phyloP scores from a whole-genome alignment of 2,797 vertebrate genomes.

The Pseudochromis fuscus region DNA sequence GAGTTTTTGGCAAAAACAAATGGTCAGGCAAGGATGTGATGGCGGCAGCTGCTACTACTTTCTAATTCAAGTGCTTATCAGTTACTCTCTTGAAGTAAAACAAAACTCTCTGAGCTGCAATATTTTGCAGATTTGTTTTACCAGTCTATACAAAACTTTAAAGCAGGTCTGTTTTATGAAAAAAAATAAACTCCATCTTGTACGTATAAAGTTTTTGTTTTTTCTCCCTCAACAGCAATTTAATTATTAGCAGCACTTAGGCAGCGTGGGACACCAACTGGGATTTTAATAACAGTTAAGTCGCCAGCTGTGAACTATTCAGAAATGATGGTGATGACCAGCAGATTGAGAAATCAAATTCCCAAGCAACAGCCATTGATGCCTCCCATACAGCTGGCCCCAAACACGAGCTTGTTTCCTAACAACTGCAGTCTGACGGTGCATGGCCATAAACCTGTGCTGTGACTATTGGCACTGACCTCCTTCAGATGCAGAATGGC shows the following conservation, averaged over 20 bases:
- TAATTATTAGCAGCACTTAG: constrained; percentile 70
- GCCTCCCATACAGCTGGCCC: constrained; percentile 67
- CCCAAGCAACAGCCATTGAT: constrained; percentile 56
- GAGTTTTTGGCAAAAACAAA: constrained; percentile 45
- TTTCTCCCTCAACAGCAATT: constrained; percentile 53
- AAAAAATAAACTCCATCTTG: constrained; percentile 36
- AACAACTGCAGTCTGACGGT: constrained; percentile 49
- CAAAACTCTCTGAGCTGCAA: constrained; percentile 31
- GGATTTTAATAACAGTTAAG: constrained; percentile 76
- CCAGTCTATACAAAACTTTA: constrained; percentile 23
- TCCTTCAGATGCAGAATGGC: neutral
- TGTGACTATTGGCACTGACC: constrained; percentile 34
- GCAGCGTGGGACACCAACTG: constrained; percentile 65
- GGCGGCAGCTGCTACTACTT: constrained; percentile 44
- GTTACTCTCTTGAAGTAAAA: constrained; percentile 41
- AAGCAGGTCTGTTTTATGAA: constrained; percentile 35
- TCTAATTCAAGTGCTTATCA: constrained; percentile 47
- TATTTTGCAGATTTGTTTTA: constrained; percentile 31
- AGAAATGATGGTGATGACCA: constrained; percentile 75
- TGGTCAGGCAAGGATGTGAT: constrained; percentile 13
- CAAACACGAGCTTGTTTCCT: constrained; percentile 52
- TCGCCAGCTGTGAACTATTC: constrained; percentile 84
- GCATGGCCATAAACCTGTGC: constrained; percentile 24
- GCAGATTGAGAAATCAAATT: constrained; percentile 75
- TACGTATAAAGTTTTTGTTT: constrained; percentile 18